Evolutionary conservation across 2,113 vertebrate genomes (phyloP).

Genomic region (Ornithorhynchus anatinus): DNA sequence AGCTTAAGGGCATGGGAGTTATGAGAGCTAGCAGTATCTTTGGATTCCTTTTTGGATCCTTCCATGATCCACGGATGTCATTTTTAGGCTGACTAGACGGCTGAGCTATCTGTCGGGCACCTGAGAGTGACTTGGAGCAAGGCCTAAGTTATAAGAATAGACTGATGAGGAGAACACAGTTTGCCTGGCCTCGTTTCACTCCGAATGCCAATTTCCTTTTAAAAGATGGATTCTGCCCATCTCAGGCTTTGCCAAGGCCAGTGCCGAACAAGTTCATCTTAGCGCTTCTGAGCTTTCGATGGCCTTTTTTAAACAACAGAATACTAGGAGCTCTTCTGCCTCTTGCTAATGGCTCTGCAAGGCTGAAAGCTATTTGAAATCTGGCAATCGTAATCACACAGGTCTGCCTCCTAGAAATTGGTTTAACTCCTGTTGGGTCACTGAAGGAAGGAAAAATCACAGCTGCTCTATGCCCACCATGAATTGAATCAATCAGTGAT

Average conservation of each 20-base stretch:
- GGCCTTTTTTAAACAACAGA: not conserved
- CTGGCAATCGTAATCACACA: not conserved
- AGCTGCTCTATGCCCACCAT: constrained; percentile 19
- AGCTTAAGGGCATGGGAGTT: too few species aligned
- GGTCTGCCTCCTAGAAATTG: constrained; percentile 27
- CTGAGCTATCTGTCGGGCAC: constrained; percentile 17
- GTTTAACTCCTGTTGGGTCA: constrained; percentile 31
- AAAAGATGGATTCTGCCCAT: not conserved
- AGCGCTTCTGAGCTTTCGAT: not conserved
- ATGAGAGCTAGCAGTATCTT: too few species aligned
- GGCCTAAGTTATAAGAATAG: not conserved
- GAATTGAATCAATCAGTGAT: constrained; percentile 46
- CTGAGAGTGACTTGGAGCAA: not conserved
- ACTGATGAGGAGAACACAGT: not conserved
- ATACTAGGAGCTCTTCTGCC: constrained; percentile 10
- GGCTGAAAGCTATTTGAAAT: constrained; percentile 7
- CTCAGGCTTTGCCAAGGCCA: not conserved
- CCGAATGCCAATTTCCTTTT: too few species aligned
- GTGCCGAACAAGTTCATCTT: not conserved
- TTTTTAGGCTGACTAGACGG: not conserved
- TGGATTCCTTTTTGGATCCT: constrained; percentile 7
- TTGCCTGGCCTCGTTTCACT: not conserved
- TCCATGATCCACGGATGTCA: not conserved
- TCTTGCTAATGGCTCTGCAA: constrained; percentile 4
- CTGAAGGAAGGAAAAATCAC: constrained; percentile 3